phyloP scores from a whole-genome alignment of 1,140 invertebrate species.

The Drepana arcuata region DNA sequence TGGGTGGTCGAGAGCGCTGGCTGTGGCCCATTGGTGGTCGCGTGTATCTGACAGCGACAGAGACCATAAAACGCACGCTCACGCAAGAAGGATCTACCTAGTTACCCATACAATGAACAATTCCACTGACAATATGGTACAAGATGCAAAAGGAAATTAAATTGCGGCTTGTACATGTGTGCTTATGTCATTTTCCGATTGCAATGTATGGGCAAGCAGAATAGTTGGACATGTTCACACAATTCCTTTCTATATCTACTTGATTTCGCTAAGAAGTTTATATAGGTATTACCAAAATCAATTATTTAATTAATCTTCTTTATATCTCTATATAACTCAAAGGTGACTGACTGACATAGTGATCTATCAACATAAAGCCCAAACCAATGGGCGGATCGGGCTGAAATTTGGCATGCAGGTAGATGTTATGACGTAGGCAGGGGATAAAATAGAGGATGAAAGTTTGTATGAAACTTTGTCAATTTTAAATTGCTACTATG shows the following conservation, averaged over 20 bases:
- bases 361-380: too few relatives aligned
- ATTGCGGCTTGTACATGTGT: not conserved
- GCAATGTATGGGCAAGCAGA: not conserved
- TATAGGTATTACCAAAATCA: too few relatives aligned
- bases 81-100: not conserved
- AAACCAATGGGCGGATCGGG: too few relatives aligned
- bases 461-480: too few relatives aligned
- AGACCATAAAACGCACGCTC: slow-evolving; percentile 37
- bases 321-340: too few relatives aligned
- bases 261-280: not conserved
- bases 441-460: too few relatives aligned
- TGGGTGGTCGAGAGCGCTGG: not conserved
- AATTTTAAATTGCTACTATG: too few relatives aligned
- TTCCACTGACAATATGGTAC: too few relatives aligned
- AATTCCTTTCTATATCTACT: not conserved
- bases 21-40: slow-evolving; percentile 24
- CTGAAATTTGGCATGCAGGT: too few relatives aligned
- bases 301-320: too few relatives aligned
- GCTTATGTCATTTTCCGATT: not conserved
- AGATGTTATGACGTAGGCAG: too few relatives aligned
- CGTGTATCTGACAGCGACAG: slow-evolving; percentile 36
- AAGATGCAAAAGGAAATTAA: not conserved
- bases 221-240: not conserved
- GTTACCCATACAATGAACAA: slow-evolving; percentile 10
- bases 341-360: too few relatives aligned